Conservation (phyloP, 2,113 vertebrate species). For the Pituophis catenifer region DNA sequence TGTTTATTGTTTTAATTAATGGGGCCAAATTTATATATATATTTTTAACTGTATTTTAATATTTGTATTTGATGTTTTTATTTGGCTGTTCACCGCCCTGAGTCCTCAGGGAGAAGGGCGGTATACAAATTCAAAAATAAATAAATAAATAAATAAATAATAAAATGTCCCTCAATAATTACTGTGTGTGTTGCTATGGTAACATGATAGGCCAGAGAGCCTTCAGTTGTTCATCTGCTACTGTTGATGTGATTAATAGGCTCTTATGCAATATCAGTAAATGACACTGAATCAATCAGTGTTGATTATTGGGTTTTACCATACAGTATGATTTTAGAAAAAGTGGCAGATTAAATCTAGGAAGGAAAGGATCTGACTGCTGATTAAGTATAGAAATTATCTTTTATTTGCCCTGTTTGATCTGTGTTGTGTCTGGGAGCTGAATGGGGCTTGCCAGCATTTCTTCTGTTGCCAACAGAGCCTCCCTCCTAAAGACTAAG, state of each 20-base stretch:
- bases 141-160: too few relatives aligned
- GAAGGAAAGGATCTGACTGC: neutral
- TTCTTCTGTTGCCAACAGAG: neutral
- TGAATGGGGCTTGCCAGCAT: neutral
- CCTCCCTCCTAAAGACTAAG: neutral
- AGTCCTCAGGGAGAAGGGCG: too few relatives aligned
- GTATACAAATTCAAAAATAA: too few relatives aligned
- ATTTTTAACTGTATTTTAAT: too few relatives aligned
- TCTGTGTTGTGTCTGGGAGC: neutral
- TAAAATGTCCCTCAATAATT: neutral
- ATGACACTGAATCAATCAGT: neutral
- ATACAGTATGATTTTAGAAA: neutral
- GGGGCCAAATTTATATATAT: too few relatives aligned
- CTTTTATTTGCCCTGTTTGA: neutral
- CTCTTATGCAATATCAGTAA: neutral
- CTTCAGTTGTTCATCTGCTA: neutral
- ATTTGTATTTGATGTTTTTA: too few relatives aligned
- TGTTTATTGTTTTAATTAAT: too few relatives aligned
- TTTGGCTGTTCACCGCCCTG: too few relatives aligned
- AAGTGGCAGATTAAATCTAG: neutral
- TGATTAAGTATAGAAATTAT: neutral
- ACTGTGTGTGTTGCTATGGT: neutral
- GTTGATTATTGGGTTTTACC: neutral
- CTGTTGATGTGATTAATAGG: neutral
- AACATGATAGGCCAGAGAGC: neutral